Base-by-base conservation (phyloP, 2,113 vertebrate species). In the Megalops atlanticus region DNA sequence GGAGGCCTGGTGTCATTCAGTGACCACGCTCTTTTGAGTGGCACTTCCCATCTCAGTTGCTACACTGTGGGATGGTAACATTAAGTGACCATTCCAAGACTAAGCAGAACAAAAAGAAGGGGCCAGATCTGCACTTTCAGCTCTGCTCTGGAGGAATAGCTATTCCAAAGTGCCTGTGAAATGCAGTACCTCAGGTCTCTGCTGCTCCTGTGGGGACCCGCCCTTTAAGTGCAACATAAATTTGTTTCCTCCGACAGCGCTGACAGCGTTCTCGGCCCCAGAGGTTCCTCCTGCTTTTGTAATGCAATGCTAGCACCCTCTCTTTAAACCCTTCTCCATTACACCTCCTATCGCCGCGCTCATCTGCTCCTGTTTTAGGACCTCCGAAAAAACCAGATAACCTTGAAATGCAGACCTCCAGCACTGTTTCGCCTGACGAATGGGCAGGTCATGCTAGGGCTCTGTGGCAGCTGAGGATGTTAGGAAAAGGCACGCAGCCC, bases 331-430 rank as follows among this genome's bases (percentile, higher is more conserved):
- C 21, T 12, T 64, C 21, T 39, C 36, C 36, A n/a, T 0, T 33
- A 52, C 41, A 35, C 21, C 71, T 35, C 47, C 5, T 10, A 31
- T 21, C 27, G 21, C 31, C 0, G 82, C 80, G 45, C 15, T 76
- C 45, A 54, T 69, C 24, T 49, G 33, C 27, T 41, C 0, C 45
- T 31, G 41, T 70, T 82, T 85, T 64, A 84, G 81, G 78, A 52
- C 76, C 18, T 77, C 49, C 15, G 52, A 79, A 73, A 87, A n/a
- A 90, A 85, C 77, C 1, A 45, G 14, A 79, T 41, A 43, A 8
- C 78, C 84, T 86, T 85, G 80, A 88, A 82, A 80, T 72, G 0
- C 35, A 84, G 82, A 79, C 78, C 77, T 84, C 64, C 76, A 41
- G 79, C 81, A 74, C 47, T 80, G 82, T 58, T 69, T 18, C 70